phyloP scores from a whole-genome alignment of 2,797 vertebrate genomes.

The Pygocentrus nattereri region DNA sequence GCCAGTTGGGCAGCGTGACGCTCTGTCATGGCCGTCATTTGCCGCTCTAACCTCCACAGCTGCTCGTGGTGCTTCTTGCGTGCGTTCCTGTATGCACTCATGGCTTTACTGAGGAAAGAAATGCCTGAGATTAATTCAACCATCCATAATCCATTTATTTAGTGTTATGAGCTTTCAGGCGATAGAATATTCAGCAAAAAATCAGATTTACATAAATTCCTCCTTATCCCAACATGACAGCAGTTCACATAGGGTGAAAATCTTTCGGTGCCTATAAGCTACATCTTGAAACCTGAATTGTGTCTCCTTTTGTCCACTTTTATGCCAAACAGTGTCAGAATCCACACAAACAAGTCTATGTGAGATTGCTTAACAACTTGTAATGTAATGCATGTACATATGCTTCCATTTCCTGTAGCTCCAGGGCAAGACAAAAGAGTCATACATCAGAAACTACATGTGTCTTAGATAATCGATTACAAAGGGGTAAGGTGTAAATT shows the following conservation, averaged over 20 bases:
- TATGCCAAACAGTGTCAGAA: not conserved
- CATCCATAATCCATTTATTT: not conserved
- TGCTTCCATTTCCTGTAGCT: too few relatives aligned
- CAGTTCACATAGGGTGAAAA: not conserved
- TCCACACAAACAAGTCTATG: not conserved
- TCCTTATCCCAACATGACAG: too few relatives aligned
- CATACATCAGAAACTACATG: too few relatives aligned
- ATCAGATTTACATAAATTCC: not conserved
- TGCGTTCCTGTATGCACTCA: constrained; percentile 82
- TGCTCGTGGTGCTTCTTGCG: constrained; percentile 88
- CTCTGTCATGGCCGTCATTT: constrained; percentile 77
- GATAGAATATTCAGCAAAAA: not conserved
- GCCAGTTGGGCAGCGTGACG: constrained; percentile 75
- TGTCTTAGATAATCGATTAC: too few relatives aligned
- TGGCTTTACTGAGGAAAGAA: constrained; percentile 78
- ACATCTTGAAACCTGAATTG: not conserved
- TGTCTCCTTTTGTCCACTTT: not conserved
- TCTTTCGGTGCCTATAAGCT: not conserved
- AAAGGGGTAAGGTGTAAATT: not conserved
- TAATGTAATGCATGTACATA: too few relatives aligned
- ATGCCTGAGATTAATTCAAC: constrained; percentile 22
- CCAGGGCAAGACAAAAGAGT: too few relatives aligned
- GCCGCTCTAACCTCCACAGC: constrained; percentile 83
- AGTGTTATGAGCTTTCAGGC: not conserved
- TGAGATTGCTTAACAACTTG: not conserved